Percentiles rank a stretch among this genome's conserved stretches.
Conservation (phyloP, 1,140 invertebrate genomes). For the Drosophila mojavensis region DNA sequence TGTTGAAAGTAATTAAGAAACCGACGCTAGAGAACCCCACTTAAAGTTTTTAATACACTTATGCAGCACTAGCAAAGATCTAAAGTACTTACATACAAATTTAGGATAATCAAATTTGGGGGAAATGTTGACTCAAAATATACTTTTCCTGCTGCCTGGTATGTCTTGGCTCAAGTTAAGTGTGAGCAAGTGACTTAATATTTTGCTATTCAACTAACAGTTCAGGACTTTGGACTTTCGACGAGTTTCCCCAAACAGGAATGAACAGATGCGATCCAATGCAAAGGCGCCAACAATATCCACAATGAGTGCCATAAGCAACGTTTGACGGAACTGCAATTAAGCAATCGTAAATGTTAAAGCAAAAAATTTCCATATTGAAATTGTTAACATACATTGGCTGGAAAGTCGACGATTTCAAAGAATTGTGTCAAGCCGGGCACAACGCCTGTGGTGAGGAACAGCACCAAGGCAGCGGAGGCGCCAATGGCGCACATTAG, state of each 20-base stretch:
- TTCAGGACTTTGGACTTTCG: slow-evolving; percentile 72
- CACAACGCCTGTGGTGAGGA: slow-evolving; percentile 90
- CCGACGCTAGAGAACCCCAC: slow-evolving; percentile 43
- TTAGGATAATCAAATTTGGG: neutral
- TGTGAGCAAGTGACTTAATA: neutral
- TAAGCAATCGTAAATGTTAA: slow-evolving; percentile 61
- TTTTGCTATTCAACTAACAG: slow-evolving; percentile 40
- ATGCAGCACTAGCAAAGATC: slow-evolving; percentile 9
- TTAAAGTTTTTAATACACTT: slow-evolving; percentile 18
- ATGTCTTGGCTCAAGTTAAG: neutral
- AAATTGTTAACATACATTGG: slow-evolving; percentile 87
- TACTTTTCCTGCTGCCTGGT: slow-evolving; percentile 2
- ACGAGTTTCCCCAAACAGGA: slow-evolving; percentile 90
- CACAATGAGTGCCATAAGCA: slow-evolving; percentile 91
- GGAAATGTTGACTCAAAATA: slow-evolving; percentile 4
- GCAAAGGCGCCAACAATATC: slow-evolving; percentile 93
- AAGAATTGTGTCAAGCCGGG: slow-evolving; percentile 92
- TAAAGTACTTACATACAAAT: slow-evolving; percentile 14
- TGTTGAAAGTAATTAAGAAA: slow-evolving; percentile 55
- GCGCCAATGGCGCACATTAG: slow-evolving; percentile 94
- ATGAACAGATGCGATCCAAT: slow-evolving; percentile 93
- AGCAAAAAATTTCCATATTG: neutral
- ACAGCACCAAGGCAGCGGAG: slow-evolving; percentile 90
- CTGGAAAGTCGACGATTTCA: slow-evolving; percentile 95
- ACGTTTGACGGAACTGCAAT: slow-evolving; percentile 92